Conservation (phyloP, 2,888 invertebrate species). For the Cheilosia vernalis region DNA sequence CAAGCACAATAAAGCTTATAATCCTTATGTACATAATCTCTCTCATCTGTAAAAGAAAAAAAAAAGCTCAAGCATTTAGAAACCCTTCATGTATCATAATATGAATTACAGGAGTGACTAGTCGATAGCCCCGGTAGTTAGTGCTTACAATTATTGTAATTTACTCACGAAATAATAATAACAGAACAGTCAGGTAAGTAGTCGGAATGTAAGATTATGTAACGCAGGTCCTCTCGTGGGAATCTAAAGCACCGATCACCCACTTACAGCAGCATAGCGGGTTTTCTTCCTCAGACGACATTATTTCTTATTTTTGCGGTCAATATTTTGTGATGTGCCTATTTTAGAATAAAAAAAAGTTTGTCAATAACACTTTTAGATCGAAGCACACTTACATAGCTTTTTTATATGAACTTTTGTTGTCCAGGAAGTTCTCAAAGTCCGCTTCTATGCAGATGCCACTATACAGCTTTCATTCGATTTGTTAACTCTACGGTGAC, state of each 20-base stretch:
- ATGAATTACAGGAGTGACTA: too few species aligned
- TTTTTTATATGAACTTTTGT: constrained; percentile 60
- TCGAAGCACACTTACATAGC: constrained; percentile 49
- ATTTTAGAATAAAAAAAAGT: neutral
- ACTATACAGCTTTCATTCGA: constrained; percentile 57
- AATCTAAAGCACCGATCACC: neutral
- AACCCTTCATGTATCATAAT: too few species aligned
- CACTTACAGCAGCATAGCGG: neutral
- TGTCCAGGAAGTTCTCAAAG: constrained; percentile 59
- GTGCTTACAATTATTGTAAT: too few species aligned
- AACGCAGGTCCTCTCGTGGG: too few species aligned
- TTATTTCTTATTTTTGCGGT: neutral
- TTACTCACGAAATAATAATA: too few species aligned
- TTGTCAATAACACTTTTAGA: constrained; percentile 42
- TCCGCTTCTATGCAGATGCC: constrained; percentile 38
- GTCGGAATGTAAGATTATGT: too few species aligned
- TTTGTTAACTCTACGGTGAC: constrained; percentile 33
- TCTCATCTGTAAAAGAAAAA: neutral
- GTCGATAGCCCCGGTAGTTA: too few species aligned
- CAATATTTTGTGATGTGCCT: too few species aligned
- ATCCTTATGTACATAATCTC: too few species aligned
- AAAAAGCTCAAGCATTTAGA: neutral
- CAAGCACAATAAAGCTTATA: too few species aligned
- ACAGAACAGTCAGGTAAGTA: too few species aligned
- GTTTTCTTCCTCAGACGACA: neutral